A percentile compares a stretch with the other conserved stretches of the same genome.
phyloP scores from a whole-genome alignment of 2,888 invertebrate genomes.

The Molanna angustata region DNA sequence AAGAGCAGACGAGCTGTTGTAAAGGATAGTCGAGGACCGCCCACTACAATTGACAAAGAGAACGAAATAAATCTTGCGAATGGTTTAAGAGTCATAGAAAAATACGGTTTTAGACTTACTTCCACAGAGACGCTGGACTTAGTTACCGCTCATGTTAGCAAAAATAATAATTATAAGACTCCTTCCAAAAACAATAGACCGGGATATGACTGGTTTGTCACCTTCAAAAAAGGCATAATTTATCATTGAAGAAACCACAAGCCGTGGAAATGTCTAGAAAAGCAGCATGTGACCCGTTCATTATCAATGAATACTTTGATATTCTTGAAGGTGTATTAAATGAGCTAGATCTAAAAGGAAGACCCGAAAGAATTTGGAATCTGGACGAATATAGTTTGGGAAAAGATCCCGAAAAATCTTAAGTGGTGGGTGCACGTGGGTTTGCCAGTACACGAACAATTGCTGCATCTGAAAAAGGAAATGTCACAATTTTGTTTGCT shows the following conservation, averaged over 20 bases:
- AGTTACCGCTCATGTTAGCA: not conserved
- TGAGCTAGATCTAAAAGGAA: not conserved
- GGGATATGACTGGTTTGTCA: conserved; percentile 1
- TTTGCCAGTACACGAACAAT: conserved; percentile 4
- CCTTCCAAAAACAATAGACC: conserved; percentile 2
- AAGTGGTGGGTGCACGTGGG: not conserved
- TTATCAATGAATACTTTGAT: conserved; percentile 3
- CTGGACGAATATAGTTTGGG: not conserved
- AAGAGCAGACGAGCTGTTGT: no score
- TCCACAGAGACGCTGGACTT: conserved; percentile 1
- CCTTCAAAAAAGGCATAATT: conserved; percentile 4
- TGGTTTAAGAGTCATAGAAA: not conserved
- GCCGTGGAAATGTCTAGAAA: conserved; percentile 6
- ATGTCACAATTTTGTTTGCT: conserved; percentile 2
- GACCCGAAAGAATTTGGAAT: not conserved
- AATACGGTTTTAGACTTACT: not conserved
- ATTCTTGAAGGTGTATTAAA: conserved; percentile 1
- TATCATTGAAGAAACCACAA: not conserved
- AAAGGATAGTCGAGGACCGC: no score
- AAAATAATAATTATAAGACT: not conserved
- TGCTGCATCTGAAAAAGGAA: conserved; percentile 7
- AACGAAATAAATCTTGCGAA: no score
- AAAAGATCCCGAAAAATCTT: conserved; percentile 2
- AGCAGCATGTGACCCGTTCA: conserved; percentile 3
- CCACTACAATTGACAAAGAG: no score